Percentiles rank a stretch among this genome's conserved stretches.
Conservation (phyloP, 1,140 invertebrate species). For the Neuroterus valhalla region DNA sequence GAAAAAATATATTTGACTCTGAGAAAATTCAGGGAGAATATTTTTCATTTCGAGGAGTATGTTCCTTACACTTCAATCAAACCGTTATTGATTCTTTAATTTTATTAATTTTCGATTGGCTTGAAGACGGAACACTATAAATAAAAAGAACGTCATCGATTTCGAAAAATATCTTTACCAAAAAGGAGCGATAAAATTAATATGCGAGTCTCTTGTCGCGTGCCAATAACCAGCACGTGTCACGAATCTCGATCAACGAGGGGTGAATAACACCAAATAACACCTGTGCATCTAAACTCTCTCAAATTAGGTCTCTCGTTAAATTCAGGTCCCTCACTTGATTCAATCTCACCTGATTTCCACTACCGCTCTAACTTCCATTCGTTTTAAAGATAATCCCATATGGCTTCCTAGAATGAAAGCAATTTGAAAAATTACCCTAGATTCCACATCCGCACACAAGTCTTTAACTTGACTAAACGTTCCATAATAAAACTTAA, state of each 20-base stretch:
- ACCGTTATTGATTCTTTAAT: no score
- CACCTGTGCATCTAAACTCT: neutral
- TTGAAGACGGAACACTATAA: no score
- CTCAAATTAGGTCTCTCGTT: neutral
- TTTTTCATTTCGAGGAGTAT: no score
- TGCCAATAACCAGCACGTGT: neutral
- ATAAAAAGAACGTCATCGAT: neutral
- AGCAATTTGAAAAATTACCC: neutral
- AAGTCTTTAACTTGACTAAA: neutral
- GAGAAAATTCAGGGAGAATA: no score
- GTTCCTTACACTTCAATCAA: no score
- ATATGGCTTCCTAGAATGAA: neutral
- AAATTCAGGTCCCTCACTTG: neutral
- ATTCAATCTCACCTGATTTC: neutral
- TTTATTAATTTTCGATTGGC: no score
- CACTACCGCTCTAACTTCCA: neutral
- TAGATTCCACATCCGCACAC: neutral
- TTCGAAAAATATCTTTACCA: neutral
- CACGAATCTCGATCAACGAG: constrained; percentile 5
- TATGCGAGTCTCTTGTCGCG: constrained; percentile 4
- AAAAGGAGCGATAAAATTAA: constrained; percentile 17
- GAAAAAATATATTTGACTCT: no score
- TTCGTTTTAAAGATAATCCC: neutral
- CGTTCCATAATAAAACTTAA: neutral
- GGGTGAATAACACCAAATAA: constrained; percentile 13